Evolutionary conservation across 2,797 vertebrate species (phyloP).

Genomic region (Coregonus ussuriensis): DNA sequence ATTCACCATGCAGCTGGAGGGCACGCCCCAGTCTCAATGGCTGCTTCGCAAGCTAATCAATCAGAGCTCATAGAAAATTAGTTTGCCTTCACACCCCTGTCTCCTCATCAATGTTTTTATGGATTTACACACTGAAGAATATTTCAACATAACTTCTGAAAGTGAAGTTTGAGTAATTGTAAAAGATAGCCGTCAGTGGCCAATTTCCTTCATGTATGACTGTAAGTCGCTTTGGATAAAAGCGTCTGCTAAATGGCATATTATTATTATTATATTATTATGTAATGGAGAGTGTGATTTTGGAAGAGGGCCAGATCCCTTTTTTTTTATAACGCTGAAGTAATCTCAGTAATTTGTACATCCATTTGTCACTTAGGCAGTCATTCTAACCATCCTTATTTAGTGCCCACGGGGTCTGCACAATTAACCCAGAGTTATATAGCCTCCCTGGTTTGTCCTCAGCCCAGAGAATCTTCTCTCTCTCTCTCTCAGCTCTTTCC

Average conservation of each 20-base stretch:
- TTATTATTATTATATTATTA: too few relatives aligned
- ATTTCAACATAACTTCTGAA: constrained; percentile 34
- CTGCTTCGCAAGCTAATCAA: constrained; percentile 61
- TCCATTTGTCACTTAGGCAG: constrained; percentile 71
- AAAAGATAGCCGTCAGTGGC: constrained; percentile 37
- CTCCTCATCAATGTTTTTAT: constrained; percentile 41
- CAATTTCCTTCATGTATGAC: constrained; percentile 30
- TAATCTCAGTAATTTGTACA: constrained; percentile 71
- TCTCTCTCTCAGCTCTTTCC: constrained; percentile 49
- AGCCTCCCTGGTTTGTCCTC: constrained; percentile 31
- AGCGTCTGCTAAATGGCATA: too few relatives aligned
- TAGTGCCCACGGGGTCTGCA: constrained; percentile 66
- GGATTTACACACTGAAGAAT: constrained; percentile 43
- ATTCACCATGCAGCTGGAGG: constrained; percentile 68
- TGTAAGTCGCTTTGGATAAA: too few relatives aligned
- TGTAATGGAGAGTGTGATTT: constrained; percentile 40
- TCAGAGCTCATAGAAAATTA: constrained; percentile 59
- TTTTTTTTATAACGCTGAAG: constrained; percentile 60
- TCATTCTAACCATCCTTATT: constrained; percentile 73
- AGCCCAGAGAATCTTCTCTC: constrained; percentile 44
- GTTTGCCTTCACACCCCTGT: constrained; percentile 44
- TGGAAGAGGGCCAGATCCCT: constrained; percentile 59
- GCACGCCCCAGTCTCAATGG: constrained; percentile 50
- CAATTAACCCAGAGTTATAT: constrained; percentile 72
- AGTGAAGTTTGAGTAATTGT: constrained; percentile 40